Conservation (phyloP, 2,797 vertebrate genomes). For the Neosilurus hyrtlii region DNA sequence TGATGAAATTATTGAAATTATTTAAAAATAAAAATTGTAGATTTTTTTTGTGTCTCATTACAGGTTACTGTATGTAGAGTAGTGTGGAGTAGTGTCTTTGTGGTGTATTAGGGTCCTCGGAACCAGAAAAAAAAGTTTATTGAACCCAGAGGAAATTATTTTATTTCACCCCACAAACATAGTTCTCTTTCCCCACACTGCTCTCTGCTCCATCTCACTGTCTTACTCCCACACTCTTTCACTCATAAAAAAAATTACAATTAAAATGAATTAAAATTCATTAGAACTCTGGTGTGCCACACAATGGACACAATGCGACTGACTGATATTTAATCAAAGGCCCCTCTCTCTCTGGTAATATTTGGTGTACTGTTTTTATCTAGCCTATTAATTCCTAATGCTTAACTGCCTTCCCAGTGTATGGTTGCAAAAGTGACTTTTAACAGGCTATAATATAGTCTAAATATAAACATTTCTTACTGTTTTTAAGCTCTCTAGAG, state of each 20-base stretch:
- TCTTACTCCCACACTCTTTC: background rate
- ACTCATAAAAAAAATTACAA: background rate
- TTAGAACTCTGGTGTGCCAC: background rate
- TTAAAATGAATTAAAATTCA: background rate
- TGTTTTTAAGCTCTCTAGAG: background rate
- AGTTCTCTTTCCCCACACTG: background rate
- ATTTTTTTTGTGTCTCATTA: background rate
- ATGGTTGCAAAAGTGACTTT: conserved; percentile 3
- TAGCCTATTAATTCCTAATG: background rate
- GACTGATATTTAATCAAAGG: background rate
- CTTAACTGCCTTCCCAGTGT: background rate
- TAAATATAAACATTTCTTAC: conserved; percentile 16
- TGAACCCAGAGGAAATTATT: background rate
- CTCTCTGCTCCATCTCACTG: background rate
- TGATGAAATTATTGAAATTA: too few species aligned
- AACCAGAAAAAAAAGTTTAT: too few species aligned
- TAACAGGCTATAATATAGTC: too few species aligned
- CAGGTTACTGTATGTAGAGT: background rate
- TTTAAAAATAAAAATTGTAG: too few species aligned
- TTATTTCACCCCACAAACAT: background rate
- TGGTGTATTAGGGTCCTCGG: background rate
- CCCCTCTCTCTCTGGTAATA: background rate
- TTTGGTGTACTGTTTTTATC: background rate
- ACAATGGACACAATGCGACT: background rate
- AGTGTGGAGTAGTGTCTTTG: background rate